phyloP scores from a whole-genome alignment of 2,888 invertebrate genomes.

The Mythimna vitellina region DNA sequence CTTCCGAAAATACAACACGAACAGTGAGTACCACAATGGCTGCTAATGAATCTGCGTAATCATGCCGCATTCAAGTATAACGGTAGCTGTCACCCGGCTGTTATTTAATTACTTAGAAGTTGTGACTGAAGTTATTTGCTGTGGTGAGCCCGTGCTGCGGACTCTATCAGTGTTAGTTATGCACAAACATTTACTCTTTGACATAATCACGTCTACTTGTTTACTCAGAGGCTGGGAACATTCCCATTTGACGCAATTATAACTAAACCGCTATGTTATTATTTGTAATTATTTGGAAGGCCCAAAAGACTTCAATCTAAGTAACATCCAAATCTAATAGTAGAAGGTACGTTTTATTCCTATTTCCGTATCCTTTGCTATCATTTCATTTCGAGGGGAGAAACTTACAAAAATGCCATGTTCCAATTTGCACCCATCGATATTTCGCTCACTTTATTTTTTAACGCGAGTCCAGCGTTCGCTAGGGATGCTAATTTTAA shows the following conservation, averaged over 20 bases:
- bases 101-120: conserved; percentile 59
- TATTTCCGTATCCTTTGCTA: background rate
- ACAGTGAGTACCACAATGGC: conserved; percentile 70
- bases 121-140: conserved; percentile 52
- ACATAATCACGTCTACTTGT: conserved; percentile 13
- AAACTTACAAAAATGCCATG: too few relatives aligned
- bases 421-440: background rate
- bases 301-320: background rate
- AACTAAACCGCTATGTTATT: background rate
- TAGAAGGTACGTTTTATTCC: background rate
- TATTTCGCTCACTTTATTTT: background rate
- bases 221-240: background rate
- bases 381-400: too few relatives aligned
- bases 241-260: background rate
- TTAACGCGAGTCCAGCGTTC: background rate
- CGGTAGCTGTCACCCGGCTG: conserved; percentile 52
- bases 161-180: conserved; percentile 41
- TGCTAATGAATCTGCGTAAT: conserved; percentile 61
- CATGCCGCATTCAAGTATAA: conserved; percentile 48
- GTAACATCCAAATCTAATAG: background rate
- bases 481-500: too few relatives aligned
- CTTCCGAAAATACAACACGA: conserved; percentile 78
- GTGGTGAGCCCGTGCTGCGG: conserved; percentile 24
- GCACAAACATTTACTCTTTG: conserved; percentile 38
- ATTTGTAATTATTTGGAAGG: background rate